Evolutionary conservation across 2,888 invertebrate genomes (phyloP), one percentile per base, ranked within the genome.

Genomic region (Dynastes tityus): DNA sequence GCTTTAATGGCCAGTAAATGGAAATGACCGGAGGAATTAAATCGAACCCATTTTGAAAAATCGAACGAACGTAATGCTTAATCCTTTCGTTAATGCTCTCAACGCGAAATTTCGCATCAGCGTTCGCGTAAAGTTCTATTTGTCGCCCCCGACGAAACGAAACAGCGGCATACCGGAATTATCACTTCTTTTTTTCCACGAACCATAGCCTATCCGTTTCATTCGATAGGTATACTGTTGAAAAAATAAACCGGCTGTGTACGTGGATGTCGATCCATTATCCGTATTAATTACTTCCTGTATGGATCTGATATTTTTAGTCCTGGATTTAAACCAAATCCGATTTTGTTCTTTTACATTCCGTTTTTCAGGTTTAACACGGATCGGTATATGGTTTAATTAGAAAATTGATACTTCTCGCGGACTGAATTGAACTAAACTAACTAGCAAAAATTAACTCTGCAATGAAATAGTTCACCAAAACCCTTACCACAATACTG

Each of bases 1-100:
- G 55, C n/a, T 55, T 55, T 55, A 55, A 55, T 55, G 16, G n/a
- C 22, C 55, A 11, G 55, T 55, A 55, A 55, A 55, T 55, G 55
- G 55, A 27, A 55, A 55, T 55, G 55, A 16, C 55, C 55, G 8
- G 22, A 4, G n/a, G 55, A 55, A 55, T 22, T 55, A 55, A 55
- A 55, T 55, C 22, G 55, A 55, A 55, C 22, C 55, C 55, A 55
- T n/a, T 55, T 22, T 22, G 22, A 55, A 55, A 55, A 55, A 55
- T 55, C 55, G 22, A 55, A 55, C 55, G 22, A 8, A 55, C 55
- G 22, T 55, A 22, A 55, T 8, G 16, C 6, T 0, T 45, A 45
- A 45, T 55, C 22, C 55, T 55, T 22, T 22, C 55, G n/a, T 55
- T 55, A 55, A 55, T 55, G 55, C 55, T 22, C 16, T 55, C 55